Evolutionary conservation across 2,888 invertebrate species (phyloP).

Genomic region (Phragmatobia fuliginosa): DNA sequence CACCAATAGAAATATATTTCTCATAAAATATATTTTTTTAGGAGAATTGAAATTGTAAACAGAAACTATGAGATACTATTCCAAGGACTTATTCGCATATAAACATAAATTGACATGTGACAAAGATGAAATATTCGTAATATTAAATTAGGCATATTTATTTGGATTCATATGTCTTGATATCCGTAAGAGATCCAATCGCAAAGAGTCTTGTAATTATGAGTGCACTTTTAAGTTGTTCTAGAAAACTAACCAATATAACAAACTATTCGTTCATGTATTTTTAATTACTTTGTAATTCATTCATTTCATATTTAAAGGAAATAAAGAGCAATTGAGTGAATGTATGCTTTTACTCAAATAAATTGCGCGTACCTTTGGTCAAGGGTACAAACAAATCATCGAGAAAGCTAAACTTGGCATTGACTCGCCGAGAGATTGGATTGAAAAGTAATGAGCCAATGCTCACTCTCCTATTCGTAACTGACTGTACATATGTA

Average conservation of each 20-base stretch:
- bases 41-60: too few species aligned
- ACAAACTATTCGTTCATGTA: not conserved
- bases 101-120: too few species aligned
- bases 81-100: too few species aligned
- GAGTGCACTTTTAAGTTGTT: too few species aligned
- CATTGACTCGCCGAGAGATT: slow-evolving; percentile 72
- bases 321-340: not conserved
- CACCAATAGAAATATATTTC: too few species aligned
- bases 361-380: slow-evolving; percentile 36
- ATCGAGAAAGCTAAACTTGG: slow-evolving; percentile 79
- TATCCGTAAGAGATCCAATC: too few species aligned
- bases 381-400: slow-evolving; percentile 79
- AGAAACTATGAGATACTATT: too few species aligned
- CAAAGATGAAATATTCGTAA: too few species aligned
- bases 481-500: slow-evolving; percentile 1
- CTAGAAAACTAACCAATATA: not conserved
- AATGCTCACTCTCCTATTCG: slow-evolving; percentile 20
- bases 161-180: too few species aligned
- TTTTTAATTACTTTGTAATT: not conserved
- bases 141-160: too few species aligned
- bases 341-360: not conserved
- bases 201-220: too few species aligned
- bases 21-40: too few species aligned
- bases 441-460: slow-evolving; percentile 74
- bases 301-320: not conserved